A percentile compares a stretch with the other conserved stretches of the same genome.
Conservation (phyloP, 2,113 vertebrate species). For the Eolophus roseicapilla region DNA sequence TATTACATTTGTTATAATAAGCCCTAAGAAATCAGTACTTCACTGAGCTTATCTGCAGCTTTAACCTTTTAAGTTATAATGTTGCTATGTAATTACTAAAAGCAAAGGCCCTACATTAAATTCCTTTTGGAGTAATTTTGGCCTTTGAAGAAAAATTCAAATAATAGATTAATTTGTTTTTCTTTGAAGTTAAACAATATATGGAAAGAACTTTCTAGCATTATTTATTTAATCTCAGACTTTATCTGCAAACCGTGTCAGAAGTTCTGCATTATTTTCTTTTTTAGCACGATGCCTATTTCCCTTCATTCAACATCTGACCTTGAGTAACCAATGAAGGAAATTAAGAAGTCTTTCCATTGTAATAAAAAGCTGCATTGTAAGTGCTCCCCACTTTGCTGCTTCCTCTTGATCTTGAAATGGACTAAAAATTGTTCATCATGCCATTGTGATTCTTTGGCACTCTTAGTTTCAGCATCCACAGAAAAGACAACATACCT, state of each 20-base stretch:
- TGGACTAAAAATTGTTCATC: not conserved
- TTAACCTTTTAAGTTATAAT: not conserved
- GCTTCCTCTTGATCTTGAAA: not conserved
- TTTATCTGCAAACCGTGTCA: not conserved
- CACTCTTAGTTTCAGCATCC: not conserved
- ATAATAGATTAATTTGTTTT: not conserved
- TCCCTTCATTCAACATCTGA: not conserved
- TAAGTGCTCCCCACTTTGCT: not conserved
- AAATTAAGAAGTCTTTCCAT: not conserved
- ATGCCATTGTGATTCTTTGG: not conserved
- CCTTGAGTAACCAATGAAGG: not conserved
- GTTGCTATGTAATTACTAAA: not conserved
- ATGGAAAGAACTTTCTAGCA: not conserved
- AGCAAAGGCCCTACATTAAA: not conserved
- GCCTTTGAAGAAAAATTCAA: not conserved
- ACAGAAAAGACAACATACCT: not conserved
- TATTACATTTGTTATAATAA: not conserved
- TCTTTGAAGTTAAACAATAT: not conserved
- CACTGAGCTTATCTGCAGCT: not conserved
- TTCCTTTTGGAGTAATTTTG: not conserved
- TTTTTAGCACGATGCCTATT: not conserved
- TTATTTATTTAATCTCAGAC: not conserved
- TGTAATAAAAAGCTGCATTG: not conserved
- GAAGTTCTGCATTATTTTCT: not conserved
- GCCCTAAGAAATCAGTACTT: not conserved